Base-by-base conservation (phyloP, 2,797 vertebrate species). In the Apogon talboti region DNA sequence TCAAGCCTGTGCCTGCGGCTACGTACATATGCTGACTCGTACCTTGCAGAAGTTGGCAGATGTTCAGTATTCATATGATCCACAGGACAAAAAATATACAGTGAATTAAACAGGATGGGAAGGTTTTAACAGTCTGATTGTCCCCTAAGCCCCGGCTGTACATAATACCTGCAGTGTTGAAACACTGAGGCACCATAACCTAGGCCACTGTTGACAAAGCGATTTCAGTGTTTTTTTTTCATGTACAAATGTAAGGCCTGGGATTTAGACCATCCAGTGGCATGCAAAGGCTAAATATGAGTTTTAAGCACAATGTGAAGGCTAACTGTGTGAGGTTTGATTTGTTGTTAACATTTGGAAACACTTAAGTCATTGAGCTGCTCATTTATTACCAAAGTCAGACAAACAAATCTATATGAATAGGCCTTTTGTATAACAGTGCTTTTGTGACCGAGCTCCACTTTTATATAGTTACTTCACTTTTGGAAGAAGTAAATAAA, bases 1-100 rank as follows among this genome's bases (percentile, higher is more conserved):
- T 38, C 3, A 38, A 74, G 69, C 54, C 56, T 46, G 24, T 38
- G 81, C 81, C 46, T 35, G 70, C 28, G 30, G 79, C 78, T 59
- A 70, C 67, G n/a, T n/a, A 71, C 40, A 71, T 33, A 1, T n/a
- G n/a, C 42, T 37, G 19, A 61, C 57, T 38, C 33, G 16, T 3
- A 46, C 63, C 65, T 60, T 74, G 40, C 14, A 56, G 21, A 61
- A 50, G 44, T 77, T 84, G 73, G 80, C 78, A 82, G 76, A 7
- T 37, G 15, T 40, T 66, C 57, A 40, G 42, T 52, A 11, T 71
- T 76, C 52, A 63, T 78, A 51, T 71, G 60, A 84, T 67, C 63
- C 73, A 49, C 15, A 53, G 2, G 8, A 18, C 38, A 62, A 77
- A 68, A 30, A 42, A 47, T 51, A 4, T 54, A 48, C 40, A 52